phyloP scores from a whole-genome alignment of 2,888 invertebrate species.

The Chloroclysta siterata region DNA sequence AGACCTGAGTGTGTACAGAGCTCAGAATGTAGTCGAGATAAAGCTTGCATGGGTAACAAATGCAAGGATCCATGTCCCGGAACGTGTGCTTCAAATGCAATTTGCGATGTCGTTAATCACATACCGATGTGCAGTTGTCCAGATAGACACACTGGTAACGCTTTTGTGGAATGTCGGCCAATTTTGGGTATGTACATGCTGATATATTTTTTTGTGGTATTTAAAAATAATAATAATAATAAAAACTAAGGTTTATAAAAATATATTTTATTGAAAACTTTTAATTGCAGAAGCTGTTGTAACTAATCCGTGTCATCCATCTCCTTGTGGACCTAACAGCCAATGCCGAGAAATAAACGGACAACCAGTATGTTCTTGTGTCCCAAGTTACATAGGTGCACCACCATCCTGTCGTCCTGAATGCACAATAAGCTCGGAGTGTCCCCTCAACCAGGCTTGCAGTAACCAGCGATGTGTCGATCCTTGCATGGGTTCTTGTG shows the following conservation, averaged over 20 bases:
- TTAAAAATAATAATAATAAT: too few relatives aligned
- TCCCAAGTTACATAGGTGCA: conserved; percentile 86
- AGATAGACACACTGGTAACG: conserved; percentile 88
- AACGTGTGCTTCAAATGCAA: conserved; percentile 90
- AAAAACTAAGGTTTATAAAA: neutral
- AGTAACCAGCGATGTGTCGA: conserved; percentile 88
- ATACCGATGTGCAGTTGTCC: conserved; percentile 86
- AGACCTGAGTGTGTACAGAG: conserved; percentile 92
- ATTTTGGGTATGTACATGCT: conserved; percentile 71
- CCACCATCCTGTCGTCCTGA: conserved; percentile 90
- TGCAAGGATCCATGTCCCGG: conserved; percentile 92
- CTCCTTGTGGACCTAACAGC: conserved; percentile 87
- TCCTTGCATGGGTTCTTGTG: conserved; percentile 91
- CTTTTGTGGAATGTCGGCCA: conserved; percentile 87
- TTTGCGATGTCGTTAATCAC: conserved; percentile 88
- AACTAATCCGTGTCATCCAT: conserved; percentile 86
- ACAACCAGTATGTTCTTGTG: conserved; percentile 89
- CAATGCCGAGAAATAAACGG: conserved; percentile 86
- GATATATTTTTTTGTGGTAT: neutral
- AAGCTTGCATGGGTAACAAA: conserved; percentile 89
- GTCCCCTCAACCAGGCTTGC: conserved; percentile 89
- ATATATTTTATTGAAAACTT: neutral
- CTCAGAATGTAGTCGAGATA: conserved; percentile 88
- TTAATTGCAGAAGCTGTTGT: conserved; percentile 78
- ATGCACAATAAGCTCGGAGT: conserved; percentile 89